Percentiles rank a stretch among this genome's conserved stretches.
Evolutionary conservation across 2,113 vertebrate genomes (phyloP).

Genomic region (Mesembrinibis cayennensis): DNA sequence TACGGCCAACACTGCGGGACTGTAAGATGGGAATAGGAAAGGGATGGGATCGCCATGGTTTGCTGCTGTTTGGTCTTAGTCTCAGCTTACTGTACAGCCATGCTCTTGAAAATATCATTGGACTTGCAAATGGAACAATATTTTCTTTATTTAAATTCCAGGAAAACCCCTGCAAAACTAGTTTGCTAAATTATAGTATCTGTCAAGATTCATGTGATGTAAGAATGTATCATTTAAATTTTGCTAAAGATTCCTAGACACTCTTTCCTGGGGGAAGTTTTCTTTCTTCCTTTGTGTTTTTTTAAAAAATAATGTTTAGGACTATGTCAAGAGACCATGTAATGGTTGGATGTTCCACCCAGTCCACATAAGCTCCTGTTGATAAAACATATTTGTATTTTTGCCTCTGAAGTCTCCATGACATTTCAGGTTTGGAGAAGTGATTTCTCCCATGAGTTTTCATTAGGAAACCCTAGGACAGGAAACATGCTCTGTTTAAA

Average conservation of each 20-base stretch:
- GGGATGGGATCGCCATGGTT: not conserved
- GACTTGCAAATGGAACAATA: not conserved
- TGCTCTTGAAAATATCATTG: not conserved
- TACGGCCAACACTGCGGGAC: not conserved
- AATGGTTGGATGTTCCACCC: not conserved
- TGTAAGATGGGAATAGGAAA: not conserved
- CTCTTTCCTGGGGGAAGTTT: not conserved
- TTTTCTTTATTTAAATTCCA: not conserved
- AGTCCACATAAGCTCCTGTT: not conserved
- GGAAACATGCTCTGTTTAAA: not conserved
- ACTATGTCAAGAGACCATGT: not conserved
- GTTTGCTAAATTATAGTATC: not conserved
- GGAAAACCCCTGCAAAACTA: not conserved
- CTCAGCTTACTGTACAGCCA: not conserved
- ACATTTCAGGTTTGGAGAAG: not conserved
- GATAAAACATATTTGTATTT: not conserved
- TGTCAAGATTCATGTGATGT: not conserved
- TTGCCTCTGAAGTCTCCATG: not conserved
- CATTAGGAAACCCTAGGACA: not conserved
- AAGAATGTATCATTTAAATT: not conserved
- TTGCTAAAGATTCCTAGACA: not conserved
- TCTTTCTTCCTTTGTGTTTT: not conserved
- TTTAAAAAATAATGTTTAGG: not conserved
- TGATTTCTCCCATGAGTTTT: not conserved
- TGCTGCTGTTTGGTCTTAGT: not conserved